Evolutionary conservation across 2,113 vertebrate species (phyloP).

Genomic region (Suricata suricatta): DNA sequence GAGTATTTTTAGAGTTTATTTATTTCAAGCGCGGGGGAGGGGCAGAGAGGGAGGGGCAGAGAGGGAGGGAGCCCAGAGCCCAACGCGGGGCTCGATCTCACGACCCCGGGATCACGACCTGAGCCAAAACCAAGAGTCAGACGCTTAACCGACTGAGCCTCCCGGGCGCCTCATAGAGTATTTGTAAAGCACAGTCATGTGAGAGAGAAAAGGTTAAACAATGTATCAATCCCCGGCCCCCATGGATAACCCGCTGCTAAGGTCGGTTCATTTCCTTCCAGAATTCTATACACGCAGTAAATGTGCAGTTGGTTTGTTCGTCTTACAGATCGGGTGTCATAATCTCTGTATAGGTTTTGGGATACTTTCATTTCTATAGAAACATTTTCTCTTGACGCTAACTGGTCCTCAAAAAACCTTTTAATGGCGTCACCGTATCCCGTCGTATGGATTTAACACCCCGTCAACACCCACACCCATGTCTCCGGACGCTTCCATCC

Average conservation of each 20-base stretch:
- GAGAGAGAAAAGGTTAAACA: neutral
- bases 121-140: too few species aligned
- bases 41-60: too few species aligned
- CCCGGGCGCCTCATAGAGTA: neutral
- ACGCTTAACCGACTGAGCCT: too few species aligned
- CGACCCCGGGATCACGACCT: too few species aligned
- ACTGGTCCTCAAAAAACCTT: neutral
- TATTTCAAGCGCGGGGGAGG: too few species aligned
- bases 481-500: rapidly evolving
- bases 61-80: too few species aligned
- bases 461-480: rapidly evolving
- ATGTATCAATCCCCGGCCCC: rapidly evolving
- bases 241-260: rapidly evolving
- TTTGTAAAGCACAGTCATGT: neutral
- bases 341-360: neutral
- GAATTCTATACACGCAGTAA: rapidly evolving
- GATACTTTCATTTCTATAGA: neutral
- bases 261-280: neutral
- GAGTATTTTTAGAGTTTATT: neutral
- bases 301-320: rapidly evolving
- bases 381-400: neutral
- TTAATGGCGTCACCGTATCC: too few species aligned
- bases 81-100: too few species aligned
- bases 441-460: rapidly evolving
- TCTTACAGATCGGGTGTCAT: neutral